phyloP scores from a whole-genome alignment of 2,888 invertebrate species.

The Euzetes globulus region DNA sequence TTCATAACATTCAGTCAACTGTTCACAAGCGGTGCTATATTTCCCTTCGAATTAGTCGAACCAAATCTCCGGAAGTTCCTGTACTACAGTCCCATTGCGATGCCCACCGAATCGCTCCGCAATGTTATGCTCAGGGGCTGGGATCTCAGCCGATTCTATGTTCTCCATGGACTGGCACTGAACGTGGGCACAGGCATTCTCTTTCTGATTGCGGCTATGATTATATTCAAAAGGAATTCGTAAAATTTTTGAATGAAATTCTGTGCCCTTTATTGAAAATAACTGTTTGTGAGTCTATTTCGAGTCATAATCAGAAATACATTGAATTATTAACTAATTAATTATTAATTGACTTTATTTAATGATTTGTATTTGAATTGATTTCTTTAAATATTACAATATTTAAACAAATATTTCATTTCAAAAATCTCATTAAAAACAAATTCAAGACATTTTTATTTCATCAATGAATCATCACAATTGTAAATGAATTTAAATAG shows the following conservation, averaged over 20 bases:
- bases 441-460: no score
- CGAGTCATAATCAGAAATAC: no score
- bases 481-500: no score
- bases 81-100: not conserved
- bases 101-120: not conserved
- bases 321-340: no score
- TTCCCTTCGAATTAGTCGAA: conserved; percentile 26
- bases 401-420: no score
- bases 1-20: conserved; percentile 33
- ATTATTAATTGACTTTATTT: no score
- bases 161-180: conserved; percentile 21
- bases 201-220: not conserved
- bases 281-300: no score
- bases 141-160: conserved; percentile 3
- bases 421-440: no score
- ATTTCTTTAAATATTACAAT: no score
- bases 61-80: not conserved
- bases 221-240: conserved; percentile 29
- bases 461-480: no score
- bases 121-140: not conserved
- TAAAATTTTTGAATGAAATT: not conserved
- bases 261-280: no score
- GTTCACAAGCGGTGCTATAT: conserved; percentile 28
- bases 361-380: no score
- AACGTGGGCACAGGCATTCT: conserved; percentile 22